These are phyloP conservation scores for Motacilla alba DNA, from an alignment of 2,113 vertebrate species.

Conservation along the genomic window DNA sequence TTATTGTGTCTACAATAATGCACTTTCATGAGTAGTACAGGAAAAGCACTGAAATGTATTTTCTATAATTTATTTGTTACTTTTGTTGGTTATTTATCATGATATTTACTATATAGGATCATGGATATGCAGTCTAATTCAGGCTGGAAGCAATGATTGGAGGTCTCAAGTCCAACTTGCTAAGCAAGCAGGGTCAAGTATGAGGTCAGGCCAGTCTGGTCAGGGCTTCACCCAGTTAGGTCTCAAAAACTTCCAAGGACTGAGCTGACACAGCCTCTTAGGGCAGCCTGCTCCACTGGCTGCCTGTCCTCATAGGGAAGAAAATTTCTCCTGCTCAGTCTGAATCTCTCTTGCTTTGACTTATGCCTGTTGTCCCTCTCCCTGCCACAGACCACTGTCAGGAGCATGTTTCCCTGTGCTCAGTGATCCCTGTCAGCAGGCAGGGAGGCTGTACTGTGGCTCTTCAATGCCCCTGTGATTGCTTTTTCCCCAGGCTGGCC, in stretches of 20 bases:
- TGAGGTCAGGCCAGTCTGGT: background rate
- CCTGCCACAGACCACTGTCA: rapidly evolving
- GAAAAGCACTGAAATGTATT: rapidly evolving
- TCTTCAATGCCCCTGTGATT: background rate
- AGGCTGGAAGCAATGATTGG: background rate
- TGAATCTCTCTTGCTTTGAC: background rate
- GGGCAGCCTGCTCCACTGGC: background rate
- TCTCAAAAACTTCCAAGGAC: background rate
- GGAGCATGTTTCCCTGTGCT: background rate
- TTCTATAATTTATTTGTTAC: background rate
- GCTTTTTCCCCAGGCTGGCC: background rate
- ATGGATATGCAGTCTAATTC: background rate
- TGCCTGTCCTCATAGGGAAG: background rate
- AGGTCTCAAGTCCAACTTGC: background rate
- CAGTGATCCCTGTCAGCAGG: background rate
- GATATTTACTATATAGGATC: background rate
- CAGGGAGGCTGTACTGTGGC: too few species aligned
- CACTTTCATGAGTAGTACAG: background rate
- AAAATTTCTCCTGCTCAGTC: background rate
- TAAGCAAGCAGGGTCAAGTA: background rate
- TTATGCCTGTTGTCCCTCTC: background rate
- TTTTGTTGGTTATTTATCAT: background rate
- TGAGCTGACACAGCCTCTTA: background rate
- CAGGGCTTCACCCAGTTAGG: background rate
- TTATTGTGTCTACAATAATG: background rate